Conservation (phyloP, 64 coral and sea anemone genomes). For the Montipora foliosa region DNA sequence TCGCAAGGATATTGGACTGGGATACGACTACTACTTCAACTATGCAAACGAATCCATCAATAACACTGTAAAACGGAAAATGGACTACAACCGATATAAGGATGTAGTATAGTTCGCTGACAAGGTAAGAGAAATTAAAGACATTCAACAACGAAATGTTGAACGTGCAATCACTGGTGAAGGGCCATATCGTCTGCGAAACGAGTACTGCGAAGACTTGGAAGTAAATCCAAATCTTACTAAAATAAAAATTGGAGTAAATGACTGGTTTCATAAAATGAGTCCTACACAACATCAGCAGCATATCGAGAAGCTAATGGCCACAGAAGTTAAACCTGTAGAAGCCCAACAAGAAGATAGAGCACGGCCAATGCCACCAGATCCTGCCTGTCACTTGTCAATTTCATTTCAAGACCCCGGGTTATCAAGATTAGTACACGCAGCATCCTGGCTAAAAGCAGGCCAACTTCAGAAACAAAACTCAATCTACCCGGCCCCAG, state of each 20-base stretch:
- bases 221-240: not conserved
- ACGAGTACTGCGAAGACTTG: not conserved
- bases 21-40: constrained; percentile 47
- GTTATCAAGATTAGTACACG: constrained; percentile 1
- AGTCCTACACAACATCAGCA: constrained; percentile 8
- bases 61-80: not conserved
- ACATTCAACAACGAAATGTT: constrained; percentile 19
- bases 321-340: constrained; percentile 7
- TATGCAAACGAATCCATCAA: constrained; percentile 61
- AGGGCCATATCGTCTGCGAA: not conserved
- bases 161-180: not conserved
- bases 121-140: not conserved
- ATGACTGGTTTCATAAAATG: constrained; percentile 18
- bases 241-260: no score
- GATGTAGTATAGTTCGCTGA: not conserved
- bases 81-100: constrained; percentile 5
- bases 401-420: not conserved
- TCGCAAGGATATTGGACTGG: constrained; percentile 18
- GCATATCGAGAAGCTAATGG: constrained; percentile 15
- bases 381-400: not conserved
- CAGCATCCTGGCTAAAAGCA: not conserved
- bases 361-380: not conserved
- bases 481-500: not conserved
- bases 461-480: not conserved
- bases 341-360: not conserved